Conservation (phyloP, 2,888 invertebrate species). For the Ophioninae sp. region DNA sequence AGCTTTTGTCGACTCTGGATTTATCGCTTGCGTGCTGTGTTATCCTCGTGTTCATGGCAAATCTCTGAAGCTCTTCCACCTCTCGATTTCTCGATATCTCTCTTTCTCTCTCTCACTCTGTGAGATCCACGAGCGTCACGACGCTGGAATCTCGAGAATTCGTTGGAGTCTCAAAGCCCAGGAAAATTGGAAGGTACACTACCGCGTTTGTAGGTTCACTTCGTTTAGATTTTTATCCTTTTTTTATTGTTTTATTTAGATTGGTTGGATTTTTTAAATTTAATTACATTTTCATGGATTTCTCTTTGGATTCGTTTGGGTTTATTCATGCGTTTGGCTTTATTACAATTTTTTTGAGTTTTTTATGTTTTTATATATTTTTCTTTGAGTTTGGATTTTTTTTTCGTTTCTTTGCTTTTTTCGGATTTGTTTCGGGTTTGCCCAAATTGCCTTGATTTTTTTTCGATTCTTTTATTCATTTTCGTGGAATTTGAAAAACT, state of each 20-base stretch:
- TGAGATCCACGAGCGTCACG: background rate
- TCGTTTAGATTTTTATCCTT: slow-evolving; percentile 15
- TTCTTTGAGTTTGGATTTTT: no score
- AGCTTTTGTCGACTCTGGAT: slow-evolving; percentile 58
- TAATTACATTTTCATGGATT: background rate
- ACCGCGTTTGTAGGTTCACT: slow-evolving; percentile 16
- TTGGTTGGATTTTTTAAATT: background rate
- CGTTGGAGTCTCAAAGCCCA: slow-evolving; percentile 23
- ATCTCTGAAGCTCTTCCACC: slow-evolving; percentile 29
- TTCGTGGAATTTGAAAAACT: no score
- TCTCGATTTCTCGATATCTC: background rate
- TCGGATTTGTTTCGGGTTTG: no score
- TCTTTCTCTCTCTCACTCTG: background rate
- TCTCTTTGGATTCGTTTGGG: background rate
- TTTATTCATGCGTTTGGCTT: no score
- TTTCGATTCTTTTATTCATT: no score
- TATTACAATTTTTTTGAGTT: no score
- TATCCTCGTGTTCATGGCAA: slow-evolving; percentile 33
- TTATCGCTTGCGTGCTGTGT: slow-evolving; percentile 45
- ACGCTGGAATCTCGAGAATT: slow-evolving; percentile 49
- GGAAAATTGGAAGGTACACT: slow-evolving; percentile 41
- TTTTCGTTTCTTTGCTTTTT: no score
- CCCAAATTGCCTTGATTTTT: no score
- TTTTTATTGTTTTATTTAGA: slow-evolving; percentile 29
- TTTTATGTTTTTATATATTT: no score